Conservation (phyloP, 1,140 invertebrate species). For the Diorhabda sublineata region DNA sequence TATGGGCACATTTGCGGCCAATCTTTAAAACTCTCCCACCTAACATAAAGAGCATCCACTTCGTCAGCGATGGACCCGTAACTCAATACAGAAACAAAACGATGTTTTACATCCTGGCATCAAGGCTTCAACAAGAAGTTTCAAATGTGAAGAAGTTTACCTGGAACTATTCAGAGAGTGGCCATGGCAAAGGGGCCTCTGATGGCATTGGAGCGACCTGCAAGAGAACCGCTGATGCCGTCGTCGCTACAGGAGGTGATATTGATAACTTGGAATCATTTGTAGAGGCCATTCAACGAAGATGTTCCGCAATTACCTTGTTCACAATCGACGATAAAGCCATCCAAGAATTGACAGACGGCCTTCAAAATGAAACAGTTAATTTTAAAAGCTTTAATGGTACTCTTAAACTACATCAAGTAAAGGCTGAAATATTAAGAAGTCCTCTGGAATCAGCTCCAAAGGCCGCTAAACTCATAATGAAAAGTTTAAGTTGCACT, state of each 20-base stretch:
- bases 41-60: constrained; percentile 21
- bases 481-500: too few species aligned
- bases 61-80: constrained; percentile 26
- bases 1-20: neutral
- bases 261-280: constrained; percentile 5
- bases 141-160: constrained; percentile 9
- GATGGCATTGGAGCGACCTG: constrained; percentile 11
- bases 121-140: neutral
- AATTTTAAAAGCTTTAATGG: too few species aligned
- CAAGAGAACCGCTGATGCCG: constrained; percentile 10
- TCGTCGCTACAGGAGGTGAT: constrained; percentile 10
- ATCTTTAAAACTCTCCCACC: neutral
- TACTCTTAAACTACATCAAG: too few species aligned
- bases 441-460: too few species aligned
- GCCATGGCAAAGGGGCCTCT: constrained; percentile 18
- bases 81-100: constrained; percentile 27
- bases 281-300: neutral
- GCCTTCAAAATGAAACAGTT: too few species aligned
- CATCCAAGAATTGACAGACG: too few species aligned
- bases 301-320: too few species aligned
- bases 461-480: too few species aligned
- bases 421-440: too few species aligned
- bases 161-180: constrained; percentile 8
- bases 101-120: constrained; percentile 20
- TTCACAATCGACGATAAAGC: too few species aligned